phyloP scores from a whole-genome alignment of 2,113 vertebrate genomes.

The Phrynosoma platyrhinos region DNA sequence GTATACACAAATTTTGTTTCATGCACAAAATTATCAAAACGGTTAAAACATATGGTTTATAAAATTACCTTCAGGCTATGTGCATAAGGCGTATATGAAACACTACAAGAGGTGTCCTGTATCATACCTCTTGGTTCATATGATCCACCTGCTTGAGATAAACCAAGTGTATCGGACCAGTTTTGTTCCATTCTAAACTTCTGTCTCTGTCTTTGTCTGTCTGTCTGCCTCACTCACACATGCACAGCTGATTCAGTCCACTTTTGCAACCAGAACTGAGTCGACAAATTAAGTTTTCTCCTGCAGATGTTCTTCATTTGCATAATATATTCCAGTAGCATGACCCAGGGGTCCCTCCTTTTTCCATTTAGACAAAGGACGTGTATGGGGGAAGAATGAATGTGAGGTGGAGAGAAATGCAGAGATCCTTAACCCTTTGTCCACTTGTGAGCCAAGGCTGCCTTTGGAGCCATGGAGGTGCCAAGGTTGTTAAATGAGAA shows the following conservation, averaged over 20 bases:
- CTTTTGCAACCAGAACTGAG: neutral
- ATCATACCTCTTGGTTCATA: neutral
- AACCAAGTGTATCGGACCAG: neutral
- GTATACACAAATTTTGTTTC: no score
- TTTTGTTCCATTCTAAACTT: neutral
- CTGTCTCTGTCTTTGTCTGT: neutral
- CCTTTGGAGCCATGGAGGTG: neutral
- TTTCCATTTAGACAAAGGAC: no score
- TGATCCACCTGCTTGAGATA: neutral
- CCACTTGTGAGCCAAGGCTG: neutral
- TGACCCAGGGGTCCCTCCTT: neutral
- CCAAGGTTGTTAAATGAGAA: constrained; percentile 47
- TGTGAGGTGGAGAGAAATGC: no score
- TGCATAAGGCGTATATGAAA: no score
- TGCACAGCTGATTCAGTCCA: neutral
- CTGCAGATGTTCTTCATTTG: neutral
- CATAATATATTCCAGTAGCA: neutral
- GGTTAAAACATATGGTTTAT: no score
- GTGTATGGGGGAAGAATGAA: neutral
- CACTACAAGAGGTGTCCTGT: neutral
- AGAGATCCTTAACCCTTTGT: neutral
- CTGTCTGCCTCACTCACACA: neutral
- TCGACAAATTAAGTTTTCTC: neutral
- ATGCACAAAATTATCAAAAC: no score
- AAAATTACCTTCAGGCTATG: no score